phyloP scores from a whole-genome alignment of 2,113 vertebrate species.

The Cinclus cinclus region DNA sequence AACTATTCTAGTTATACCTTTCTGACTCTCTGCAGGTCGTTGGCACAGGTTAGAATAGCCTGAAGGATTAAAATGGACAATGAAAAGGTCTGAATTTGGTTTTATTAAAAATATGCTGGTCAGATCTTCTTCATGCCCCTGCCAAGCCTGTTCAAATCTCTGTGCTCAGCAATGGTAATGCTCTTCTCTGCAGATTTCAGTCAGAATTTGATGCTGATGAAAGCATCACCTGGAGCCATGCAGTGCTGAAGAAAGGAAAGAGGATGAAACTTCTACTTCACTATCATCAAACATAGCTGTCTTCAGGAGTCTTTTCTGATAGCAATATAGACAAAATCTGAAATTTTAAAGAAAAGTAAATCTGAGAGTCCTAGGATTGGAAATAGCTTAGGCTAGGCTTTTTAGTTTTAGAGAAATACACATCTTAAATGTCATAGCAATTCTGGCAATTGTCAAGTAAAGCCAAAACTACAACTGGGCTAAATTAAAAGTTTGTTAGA shows the following conservation, averaged over 20 bases:
- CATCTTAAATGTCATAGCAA: background rate
- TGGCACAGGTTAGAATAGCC: background rate
- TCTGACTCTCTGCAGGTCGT: background rate
- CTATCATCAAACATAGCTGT: background rate
- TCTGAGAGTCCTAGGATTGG: background rate
- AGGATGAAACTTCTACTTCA: background rate
- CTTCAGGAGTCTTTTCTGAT: background rate
- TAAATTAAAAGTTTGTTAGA: background rate
- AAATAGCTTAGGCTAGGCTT: background rate
- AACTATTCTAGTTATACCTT: background rate
- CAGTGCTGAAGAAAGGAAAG: background rate
- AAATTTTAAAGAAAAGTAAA: background rate
- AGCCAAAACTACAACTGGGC: background rate
- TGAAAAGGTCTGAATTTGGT: background rate
- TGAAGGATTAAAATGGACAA: background rate
- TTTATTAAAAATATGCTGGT: background rate
- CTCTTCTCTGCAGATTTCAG: background rate
- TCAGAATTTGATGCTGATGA: constrained; percentile 13
- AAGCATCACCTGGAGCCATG: constrained; percentile 24
- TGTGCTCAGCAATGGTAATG: background rate
- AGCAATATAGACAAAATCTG: background rate
- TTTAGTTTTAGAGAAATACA: background rate
- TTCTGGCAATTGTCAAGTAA: background rate
- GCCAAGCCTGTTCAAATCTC: background rate
- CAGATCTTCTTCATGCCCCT: background rate